Evolutionary conservation across 2,888 invertebrate genomes (phyloP).

Genomic region (Hypomecis punctinalis): DNA sequence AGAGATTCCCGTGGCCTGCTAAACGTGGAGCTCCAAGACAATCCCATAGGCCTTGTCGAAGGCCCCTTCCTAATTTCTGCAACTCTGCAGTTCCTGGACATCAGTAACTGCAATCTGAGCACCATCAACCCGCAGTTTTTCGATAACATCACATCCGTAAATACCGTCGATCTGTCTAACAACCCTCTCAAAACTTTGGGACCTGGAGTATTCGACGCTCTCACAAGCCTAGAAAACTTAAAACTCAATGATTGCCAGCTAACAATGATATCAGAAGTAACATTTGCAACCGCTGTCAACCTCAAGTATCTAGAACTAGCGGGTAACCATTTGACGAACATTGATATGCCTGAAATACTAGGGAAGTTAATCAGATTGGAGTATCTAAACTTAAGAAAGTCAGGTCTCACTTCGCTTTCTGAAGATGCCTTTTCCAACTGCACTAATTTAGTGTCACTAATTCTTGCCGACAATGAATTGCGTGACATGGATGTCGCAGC

Average conservation of each 20-base stretch:
- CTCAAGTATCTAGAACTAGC: conserved; percentile 87
- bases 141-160: conserved; percentile 87
- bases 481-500: conserved; percentile 87
- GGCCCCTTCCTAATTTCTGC: conserved; percentile 87
- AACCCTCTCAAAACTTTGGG: conserved; percentile 86
- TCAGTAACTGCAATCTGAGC: conserved; percentile 87
- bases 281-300: conserved; percentile 85
- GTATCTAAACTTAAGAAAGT: conserved; percentile 86
- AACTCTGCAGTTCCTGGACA: conserved; percentile 88
- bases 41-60: conserved; percentile 86
- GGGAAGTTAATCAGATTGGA: conserved; percentile 86
- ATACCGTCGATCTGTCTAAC: conserved; percentile 88
- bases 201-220: conserved; percentile 85
- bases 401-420: conserved; percentile 85
- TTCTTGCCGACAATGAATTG: conserved; percentile 87
- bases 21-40: conserved; percentile 88
- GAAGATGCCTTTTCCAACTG: conserved; percentile 88
- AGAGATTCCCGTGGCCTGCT: conserved; percentile 89
- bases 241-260: conserved; percentile 88
- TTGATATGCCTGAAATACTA: conserved; percentile 87
- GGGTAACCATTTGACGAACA: conserved; percentile 82
- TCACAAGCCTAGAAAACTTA: conserved; percentile 87
- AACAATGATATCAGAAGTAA: conserved; percentile 81
- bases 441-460: conserved; percentile 86
- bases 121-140: conserved; percentile 87